Evolutionary conservation across 1,140 invertebrate species (phyloP), one percentile per base, ranked within the genome.

Genomic region (Chironomus tepperi): DNA sequence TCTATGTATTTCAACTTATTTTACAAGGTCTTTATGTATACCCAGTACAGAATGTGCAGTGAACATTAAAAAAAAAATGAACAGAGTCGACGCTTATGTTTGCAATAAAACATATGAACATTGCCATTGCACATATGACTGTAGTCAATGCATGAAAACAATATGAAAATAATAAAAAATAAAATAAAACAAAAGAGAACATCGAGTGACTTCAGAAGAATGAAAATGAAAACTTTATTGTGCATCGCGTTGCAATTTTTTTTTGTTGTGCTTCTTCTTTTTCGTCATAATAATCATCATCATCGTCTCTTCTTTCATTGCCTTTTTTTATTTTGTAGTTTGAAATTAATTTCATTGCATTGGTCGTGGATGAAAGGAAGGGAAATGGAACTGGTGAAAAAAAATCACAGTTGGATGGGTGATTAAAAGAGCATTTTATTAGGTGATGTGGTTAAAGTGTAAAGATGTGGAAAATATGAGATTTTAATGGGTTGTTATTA

Each of bases 21-120:
- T 57, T 57, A 57, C 47, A 57, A 57, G 47, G 47, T 57, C 47
- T 57, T 57, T 57, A 57, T 57, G 47, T 57, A 57, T n/a, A 34
- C 24, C 24, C 24, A 34, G 24, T 5, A 34, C 24, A 34, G 24
- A 34, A 34, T 34, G 24, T 34, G 24, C 24, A 34, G 2, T 34
- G 24, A 1, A 34, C 24, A 34, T 34, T 2, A 34, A 34, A 34
- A 57, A 57, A 57, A 12, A 57, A n/a, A 0, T 12, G 47, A 57
- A 57, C 47, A 57, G 12, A 57, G 47, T 34, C 47, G 47, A 57
- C 47, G 47, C 47, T 57, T 57, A 57, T 57, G 47, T 57, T 57
- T 57, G 47, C 47, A 57, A 57, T 57, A 57, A 57, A 57, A 57
- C 47, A 57, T 57, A 57, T 57, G 47, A 57, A 15, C 47, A 57